phyloP scores from a whole-genome alignment of 1,140 invertebrate species.

The Zaprionus ornatus region DNA sequence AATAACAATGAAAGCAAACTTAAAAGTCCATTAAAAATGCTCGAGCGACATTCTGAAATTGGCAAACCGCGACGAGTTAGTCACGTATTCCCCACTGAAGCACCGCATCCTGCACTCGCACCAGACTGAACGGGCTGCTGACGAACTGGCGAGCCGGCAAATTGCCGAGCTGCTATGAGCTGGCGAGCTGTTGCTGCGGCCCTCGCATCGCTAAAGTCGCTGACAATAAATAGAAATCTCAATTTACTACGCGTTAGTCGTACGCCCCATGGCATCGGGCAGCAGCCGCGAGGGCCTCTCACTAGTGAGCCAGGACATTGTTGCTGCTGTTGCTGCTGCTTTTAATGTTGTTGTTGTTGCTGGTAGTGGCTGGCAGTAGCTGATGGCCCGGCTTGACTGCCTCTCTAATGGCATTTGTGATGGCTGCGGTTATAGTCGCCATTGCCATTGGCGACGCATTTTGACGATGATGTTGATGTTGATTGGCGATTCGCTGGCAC shows the following conservation, averaged over 20 bases:
- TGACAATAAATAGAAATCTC: slow-evolving; percentile 81
- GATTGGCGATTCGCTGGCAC: slow-evolving; percentile 71
- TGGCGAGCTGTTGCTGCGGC: slow-evolving; percentile 16
- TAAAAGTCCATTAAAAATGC: slow-evolving; percentile 81
- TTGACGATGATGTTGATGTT: slow-evolving; percentile 73
- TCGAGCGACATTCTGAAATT: slow-evolving; percentile 72
- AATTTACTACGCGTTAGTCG: slow-evolving; percentile 78
- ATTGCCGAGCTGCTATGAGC: too few species aligned
- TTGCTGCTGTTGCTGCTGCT: slow-evolving; percentile 4
- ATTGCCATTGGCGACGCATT: slow-evolving; percentile 54
- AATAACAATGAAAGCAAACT: slow-evolving; percentile 75
- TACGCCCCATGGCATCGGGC: slow-evolving; percentile 23
- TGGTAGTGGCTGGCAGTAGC: slow-evolving; percentile 15
- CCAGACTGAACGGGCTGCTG: not conserved
- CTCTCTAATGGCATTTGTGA: slow-evolving; percentile 78
- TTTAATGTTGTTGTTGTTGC: not conserved
- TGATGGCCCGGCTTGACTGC: slow-evolving; percentile 38
- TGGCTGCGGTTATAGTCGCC: slow-evolving; percentile 73
- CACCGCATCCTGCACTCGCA: slow-evolving; percentile 10
- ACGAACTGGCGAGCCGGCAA: not conserved
- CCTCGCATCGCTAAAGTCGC: slow-evolving; percentile 43
- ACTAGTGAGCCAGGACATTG: slow-evolving; percentile 18
- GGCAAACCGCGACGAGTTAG: slow-evolving; percentile 64
- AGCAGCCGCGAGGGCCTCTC: slow-evolving; percentile 3
- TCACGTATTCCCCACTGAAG: slow-evolving; percentile 29